phyloP scores from a whole-genome alignment of 2,113 vertebrate genomes.

The Macheiramphus alcinus region DNA sequence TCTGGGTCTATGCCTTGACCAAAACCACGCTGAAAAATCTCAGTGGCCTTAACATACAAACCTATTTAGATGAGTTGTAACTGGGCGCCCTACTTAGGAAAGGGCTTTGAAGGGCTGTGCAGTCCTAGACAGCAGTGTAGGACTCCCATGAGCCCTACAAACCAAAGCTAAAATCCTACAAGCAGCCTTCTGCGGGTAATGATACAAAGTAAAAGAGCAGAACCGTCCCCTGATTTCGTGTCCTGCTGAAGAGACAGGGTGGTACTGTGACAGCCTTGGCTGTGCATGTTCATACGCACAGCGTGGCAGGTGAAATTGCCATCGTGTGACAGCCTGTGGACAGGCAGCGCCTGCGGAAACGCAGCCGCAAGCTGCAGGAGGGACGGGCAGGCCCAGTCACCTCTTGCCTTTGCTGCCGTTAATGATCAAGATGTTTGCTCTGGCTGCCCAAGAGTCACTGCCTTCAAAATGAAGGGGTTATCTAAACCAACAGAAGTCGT shows the following conservation, averaged over 20 bases:
- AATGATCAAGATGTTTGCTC: background rate
- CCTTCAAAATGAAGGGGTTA: background rate
- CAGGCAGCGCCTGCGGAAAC: background rate
- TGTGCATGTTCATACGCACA: background rate
- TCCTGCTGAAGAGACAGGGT: background rate
- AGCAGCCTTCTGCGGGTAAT: background rate
- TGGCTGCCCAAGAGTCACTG: background rate
- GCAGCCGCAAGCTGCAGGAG: background rate
- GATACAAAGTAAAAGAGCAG: background rate
- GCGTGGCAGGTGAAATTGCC: background rate
- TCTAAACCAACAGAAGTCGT: background rate
- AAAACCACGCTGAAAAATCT: background rate
- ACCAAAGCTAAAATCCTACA: background rate
- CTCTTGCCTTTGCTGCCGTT: background rate
- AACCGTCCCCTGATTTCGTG: background rate
- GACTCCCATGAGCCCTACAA: background rate
- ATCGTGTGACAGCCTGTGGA: background rate
- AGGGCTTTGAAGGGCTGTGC: background rate
- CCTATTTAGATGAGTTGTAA: conserved; percentile 2
- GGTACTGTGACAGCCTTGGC: background rate
- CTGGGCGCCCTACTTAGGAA: background rate
- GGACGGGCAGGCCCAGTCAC: background rate
- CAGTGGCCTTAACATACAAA: conserved; percentile 39
- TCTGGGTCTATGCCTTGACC: background rate
- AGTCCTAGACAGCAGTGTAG: background rate